These are phyloP conservation scores for Trichacis sp. DNA, from an alignment of 2,888 invertebrate genomes.

Conservation along the genomic window DNA sequence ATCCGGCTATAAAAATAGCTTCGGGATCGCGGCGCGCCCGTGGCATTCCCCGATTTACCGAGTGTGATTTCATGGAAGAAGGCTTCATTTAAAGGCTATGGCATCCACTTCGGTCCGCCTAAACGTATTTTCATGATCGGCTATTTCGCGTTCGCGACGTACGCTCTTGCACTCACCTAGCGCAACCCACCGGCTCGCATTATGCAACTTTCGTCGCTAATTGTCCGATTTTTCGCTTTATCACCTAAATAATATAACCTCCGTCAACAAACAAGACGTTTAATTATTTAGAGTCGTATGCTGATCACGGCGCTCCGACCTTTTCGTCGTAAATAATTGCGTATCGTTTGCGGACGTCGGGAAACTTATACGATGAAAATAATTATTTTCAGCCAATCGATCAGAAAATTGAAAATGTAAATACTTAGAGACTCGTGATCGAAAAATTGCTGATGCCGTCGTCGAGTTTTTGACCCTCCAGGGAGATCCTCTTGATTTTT, in stretches of 20 bases:
- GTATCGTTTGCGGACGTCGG: not conserved
- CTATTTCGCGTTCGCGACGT: constrained; percentile 26
- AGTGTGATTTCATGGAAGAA: constrained; percentile 46
- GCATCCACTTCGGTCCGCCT: constrained; percentile 49
- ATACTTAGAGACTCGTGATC: too few relatives aligned
- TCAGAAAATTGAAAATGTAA: too few relatives aligned
- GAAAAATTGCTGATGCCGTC: too few relatives aligned
- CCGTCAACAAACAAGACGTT: constrained; percentile 52
- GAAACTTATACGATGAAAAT: too few relatives aligned
- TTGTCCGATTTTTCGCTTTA: constrained; percentile 34
- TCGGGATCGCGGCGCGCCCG: constrained; percentile 17
- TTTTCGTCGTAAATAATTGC: not conserved
- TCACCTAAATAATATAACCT: constrained; percentile 65
- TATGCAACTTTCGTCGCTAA: constrained; percentile 43
- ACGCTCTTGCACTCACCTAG: not conserved
- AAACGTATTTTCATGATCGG: constrained; percentile 43
- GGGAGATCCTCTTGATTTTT: too few relatives aligned
- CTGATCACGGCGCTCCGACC: not conserved
- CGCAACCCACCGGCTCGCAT: constrained; percentile 36
- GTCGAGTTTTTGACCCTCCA: too few relatives aligned
- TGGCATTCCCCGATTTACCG: constrained; percentile 35
- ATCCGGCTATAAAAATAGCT: constrained; percentile 27
- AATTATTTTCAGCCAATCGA: too few relatives aligned
- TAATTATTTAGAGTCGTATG: constrained; percentile 16
- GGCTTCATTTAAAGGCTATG: constrained; percentile 56